Conservation (phyloP, 2,113 vertebrate genomes). For the Coptodon rendalli region DNA sequence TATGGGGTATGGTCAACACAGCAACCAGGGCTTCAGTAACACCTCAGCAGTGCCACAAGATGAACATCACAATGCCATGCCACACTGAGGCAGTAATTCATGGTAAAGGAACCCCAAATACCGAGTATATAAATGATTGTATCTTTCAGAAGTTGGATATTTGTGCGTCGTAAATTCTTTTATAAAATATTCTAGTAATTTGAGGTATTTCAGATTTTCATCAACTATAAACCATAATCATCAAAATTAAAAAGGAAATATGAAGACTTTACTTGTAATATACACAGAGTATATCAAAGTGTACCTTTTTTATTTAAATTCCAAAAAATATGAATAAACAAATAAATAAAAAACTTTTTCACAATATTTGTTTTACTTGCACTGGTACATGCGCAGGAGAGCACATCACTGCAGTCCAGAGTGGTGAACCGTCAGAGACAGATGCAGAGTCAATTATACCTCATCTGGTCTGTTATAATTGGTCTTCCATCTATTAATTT, state of each 20-base stretch:
- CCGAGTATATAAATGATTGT: rapidly evolving
- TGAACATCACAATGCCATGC: neutral
- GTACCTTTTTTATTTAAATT: neutral
- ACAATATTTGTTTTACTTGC: neutral
- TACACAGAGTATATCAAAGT: neutral
- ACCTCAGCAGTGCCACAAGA: neutral
- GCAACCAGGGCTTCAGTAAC: neutral
- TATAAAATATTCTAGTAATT: neutral
- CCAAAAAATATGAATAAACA: neutral
- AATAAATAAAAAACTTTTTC: neutral
- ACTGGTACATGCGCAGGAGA: neutral
- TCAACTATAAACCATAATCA: neutral
- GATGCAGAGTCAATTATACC: neutral
- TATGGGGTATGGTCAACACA: too few species aligned
- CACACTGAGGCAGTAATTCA: neutral
- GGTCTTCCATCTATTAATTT: neutral
- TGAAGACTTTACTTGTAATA: neutral
- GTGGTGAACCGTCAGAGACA: neutral
- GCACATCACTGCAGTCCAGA: neutral
- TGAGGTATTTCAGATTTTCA: neutral
- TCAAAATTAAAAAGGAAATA: neutral
- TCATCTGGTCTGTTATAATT: neutral
- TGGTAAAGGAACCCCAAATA: neutral
- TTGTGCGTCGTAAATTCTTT: neutral
- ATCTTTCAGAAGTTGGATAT: neutral